Evolutionary conservation across 1,140 invertebrate species (phyloP), one percentile per base, ranked within the genome.

Genomic region (Lasioglossum baleicum): DNA sequence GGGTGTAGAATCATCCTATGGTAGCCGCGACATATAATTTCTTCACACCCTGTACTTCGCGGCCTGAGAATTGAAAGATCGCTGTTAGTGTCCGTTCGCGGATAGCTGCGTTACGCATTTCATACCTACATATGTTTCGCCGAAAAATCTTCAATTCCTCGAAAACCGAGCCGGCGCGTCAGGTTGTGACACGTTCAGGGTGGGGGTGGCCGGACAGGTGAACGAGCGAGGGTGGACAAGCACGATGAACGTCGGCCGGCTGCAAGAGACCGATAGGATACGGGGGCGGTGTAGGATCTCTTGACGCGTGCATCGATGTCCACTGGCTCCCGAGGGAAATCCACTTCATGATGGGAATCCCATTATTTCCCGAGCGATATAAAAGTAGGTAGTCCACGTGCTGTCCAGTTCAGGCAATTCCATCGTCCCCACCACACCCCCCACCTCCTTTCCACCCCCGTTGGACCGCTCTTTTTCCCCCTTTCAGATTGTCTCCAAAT

Each of bases 331-430:
- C 92, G 71, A 89, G 92, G 92, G 92, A 93, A 93, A 93, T 93
- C 91, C 92, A 93, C 92, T 93, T 93, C 92, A 93, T 93, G 92
- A 93, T 93, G 91, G 92, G 92, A 93, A 93, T 93, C 91, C 92
- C 92, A 93, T 93, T 93, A 93, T 93, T 93, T 93, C 88, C 91
- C 86, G 88, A 90, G 88, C 91, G 88, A 92, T 92, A 92, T 92
- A 93, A 92, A 93, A 92, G 91, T 92, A 92, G 89, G 90, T 90
- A 90, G 88, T 89, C 84, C 82, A 85, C 80, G 84, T 90, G 84
- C 88, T 88, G 91, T 92, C 89, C 90, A 87, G 91, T 91, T 87
- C 87, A 89, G 69, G 80, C 81, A 82, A 78, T 85, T 86, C 79
- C 82, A 71, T 80, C 51, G 22, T 26, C 53, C 69, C 26, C 13